Evolutionary conservation across 2,797 vertebrate genomes (phyloP).

Genomic region (Microctenopoma stevenorrisi): DNA sequence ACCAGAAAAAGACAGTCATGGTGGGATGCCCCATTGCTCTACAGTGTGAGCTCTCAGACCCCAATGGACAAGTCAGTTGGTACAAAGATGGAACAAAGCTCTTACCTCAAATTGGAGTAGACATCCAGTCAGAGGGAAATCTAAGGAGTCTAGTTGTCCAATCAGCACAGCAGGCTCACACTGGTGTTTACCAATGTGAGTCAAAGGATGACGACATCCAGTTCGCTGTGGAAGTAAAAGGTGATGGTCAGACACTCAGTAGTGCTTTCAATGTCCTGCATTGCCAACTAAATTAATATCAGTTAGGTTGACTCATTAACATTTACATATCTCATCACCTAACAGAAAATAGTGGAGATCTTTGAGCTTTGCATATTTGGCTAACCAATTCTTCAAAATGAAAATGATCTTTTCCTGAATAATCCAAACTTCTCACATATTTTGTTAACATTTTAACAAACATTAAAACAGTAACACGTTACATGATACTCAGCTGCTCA

Average conservation of each 20-base stretch:
- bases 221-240: slow-evolving; percentile 87
- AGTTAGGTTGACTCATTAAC: slow-evolving; percentile 9
- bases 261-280: slow-evolving; percentile 66
- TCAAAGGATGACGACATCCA: slow-evolving; percentile 82
- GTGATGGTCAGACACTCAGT: slow-evolving; percentile 77
- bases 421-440: not conserved
- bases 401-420: not conserved
- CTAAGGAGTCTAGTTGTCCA: slow-evolving; percentile 81
- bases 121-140: slow-evolving; percentile 82
- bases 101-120: slow-evolving; percentile 68
- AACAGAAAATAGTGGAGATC: slow-evolving; percentile 4
- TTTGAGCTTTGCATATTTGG: slow-evolving; percentile 3
- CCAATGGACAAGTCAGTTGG: slow-evolving; percentile 81
- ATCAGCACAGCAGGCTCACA: slow-evolving; percentile 73
- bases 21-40: slow-evolving; percentile 81
- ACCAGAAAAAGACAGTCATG: slow-evolving; percentile 75
- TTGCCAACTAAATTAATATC: slow-evolving; percentile 69
- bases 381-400: not conserved
- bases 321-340: slow-evolving; percentile 6
- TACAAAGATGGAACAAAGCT: slow-evolving; percentile 84
- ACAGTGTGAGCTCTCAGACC: slow-evolving; percentile 85
- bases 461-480: slow-evolving; percentile 1
- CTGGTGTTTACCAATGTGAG: slow-evolving; percentile 84
- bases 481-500: slow-evolving; percentile 1
- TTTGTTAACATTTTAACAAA: slow-evolving; percentile 5